phyloP scores from a whole-genome alignment of 2,888 invertebrate species.

The Drosophila mulleri region DNA sequence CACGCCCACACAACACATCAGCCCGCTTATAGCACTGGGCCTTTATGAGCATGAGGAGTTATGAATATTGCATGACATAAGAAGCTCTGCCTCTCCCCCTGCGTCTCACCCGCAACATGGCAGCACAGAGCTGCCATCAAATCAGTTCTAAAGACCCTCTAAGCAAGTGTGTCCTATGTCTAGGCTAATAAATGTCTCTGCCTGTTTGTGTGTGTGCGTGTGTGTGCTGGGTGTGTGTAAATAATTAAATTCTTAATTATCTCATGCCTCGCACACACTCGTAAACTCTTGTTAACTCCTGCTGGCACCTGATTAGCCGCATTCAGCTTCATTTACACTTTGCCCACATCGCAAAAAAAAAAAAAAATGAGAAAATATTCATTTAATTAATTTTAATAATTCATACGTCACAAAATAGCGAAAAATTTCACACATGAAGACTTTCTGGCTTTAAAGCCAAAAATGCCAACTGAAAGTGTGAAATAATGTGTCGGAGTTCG shows the following conservation, averaged over 20 bases:
- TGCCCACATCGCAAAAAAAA: conserved; percentile 3
- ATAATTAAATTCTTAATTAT: conserved; percentile 82
- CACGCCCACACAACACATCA: not conserved
- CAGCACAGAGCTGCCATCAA: conserved; percentile 36
- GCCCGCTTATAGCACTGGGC: not conserved
- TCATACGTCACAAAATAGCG: conserved; percentile 59
- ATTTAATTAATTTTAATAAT: conserved; percentile 84
- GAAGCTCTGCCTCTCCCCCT: not conserved
- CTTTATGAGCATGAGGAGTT: conserved; percentile 60
- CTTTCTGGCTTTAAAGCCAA: conserved; percentile 37
- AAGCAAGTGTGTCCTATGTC: conserved; percentile 42
- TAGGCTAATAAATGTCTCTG: conserved; percentile 64
- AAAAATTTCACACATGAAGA: conserved; percentile 33
- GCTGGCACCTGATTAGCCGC: conserved; percentile 55
- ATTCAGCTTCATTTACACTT: conserved; percentile 68
- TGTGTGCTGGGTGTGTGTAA: conserved; percentile 55
- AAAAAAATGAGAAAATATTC: conserved; percentile 6
- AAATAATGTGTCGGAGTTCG: conserved; percentile 53
- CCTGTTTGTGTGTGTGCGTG: conserved; percentile 37
- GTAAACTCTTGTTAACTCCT: conserved; percentile 46
- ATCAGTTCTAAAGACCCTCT: conserved; percentile 48
- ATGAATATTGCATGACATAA: conserved; percentile 68
- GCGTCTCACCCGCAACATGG: not conserved
- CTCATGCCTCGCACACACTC: conserved; percentile 54
- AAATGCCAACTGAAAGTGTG: conserved; percentile 44